Evolutionary conservation across 2,797 vertebrate species (phyloP).

Genomic region (Echiichthys vipera): DNA sequence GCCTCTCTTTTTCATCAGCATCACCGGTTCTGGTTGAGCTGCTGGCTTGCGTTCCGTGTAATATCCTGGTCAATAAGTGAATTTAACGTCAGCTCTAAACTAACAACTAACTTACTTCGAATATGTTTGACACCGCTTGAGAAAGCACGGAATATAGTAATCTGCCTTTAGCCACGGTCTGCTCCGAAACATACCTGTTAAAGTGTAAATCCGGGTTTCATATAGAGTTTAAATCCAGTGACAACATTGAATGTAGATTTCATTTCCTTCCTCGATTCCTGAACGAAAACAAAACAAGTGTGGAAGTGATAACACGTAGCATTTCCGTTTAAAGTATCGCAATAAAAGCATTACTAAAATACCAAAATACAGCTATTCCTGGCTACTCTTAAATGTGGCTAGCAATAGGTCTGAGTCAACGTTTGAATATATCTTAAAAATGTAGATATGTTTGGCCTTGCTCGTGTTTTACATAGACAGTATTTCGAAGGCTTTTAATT

Average conservation of each 20-base stretch:
- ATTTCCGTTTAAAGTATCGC: slow-evolving; percentile 18
- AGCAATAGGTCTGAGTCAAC: not conserved
- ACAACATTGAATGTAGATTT: not conserved
- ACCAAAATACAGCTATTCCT: not conserved
- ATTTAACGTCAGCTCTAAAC: not conserved
- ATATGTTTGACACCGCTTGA: too few species aligned
- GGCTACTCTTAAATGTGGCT: too few species aligned
- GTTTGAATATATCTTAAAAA: not conserved
- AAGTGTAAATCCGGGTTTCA: not conserved
- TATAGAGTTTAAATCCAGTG: not conserved
- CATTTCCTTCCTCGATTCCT: slow-evolving; percentile 37
- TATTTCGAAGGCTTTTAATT: slow-evolving; percentile 3
- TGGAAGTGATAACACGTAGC: fast-evolving
- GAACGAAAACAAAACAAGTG: slow-evolving; percentile 4
- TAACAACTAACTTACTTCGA: too few species aligned
- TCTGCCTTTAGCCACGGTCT: not conserved
- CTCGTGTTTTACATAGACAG: not conserved
- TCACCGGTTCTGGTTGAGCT: not conserved
- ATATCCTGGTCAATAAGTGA: not conserved
- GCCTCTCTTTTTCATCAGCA: slow-evolving; percentile 68
- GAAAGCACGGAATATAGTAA: too few species aligned
- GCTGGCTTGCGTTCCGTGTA: not conserved
- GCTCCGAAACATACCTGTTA: too few species aligned
- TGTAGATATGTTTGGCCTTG: not conserved
- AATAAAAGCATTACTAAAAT: slow-evolving; percentile 14